Base-by-base conservation (phyloP, 30 jellyfish, hydroid and myxozoan species). In the Turritopsis rubra region DNA sequence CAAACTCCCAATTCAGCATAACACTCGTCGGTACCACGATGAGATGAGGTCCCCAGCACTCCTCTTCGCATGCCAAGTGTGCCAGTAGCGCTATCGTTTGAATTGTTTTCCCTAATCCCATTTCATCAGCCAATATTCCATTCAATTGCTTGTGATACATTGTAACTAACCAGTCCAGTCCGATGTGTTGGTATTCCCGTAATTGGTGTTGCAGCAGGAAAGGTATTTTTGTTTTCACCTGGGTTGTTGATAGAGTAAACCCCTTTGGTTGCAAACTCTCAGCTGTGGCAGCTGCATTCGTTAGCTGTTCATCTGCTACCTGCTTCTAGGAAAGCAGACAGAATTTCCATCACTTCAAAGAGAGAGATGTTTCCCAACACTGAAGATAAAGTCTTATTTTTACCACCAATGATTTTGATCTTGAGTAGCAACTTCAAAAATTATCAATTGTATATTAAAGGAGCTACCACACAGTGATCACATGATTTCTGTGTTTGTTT, bases 11-110 rank as follows among this genome's bases (percentile, higher is more conserved):
- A 75, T 90, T 89, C 79, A 94, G 81, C 99, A 94, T 94, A n/a
- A 89, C 99, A 85, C 97, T 90, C 1, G 97, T 94, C 8, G 99
- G 99, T 4, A 94, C 99, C 65, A 94, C 97, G 71, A 94, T 89
- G 65, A 94, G 85, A 89, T 94, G 99, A n/a, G 99, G 99, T 21
- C 99, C 99, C 99, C 99, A 94, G 73, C 87, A 75, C 25, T 83
- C 91, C 85, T 94, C 96, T n/a, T 94, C 97, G 81, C 97, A 89
- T 0, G 99, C 99, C 24, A 94, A 71, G 70, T 89, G 97, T 16
- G 95, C 99, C 75, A 94, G 78, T 22, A 89, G 79, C 18, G 99
- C 99, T n/a, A 94, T 94, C 1, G 97, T 94, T 71, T 94, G 98
- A 8, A 94, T 90, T 1, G 99, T 94, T 52, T 94, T 90, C 27